Evolutionary conservation across 2,888 invertebrate species (phyloP), one percentile per base, ranked within the genome.

Genomic region (Temnothorax rugatulus): DNA sequence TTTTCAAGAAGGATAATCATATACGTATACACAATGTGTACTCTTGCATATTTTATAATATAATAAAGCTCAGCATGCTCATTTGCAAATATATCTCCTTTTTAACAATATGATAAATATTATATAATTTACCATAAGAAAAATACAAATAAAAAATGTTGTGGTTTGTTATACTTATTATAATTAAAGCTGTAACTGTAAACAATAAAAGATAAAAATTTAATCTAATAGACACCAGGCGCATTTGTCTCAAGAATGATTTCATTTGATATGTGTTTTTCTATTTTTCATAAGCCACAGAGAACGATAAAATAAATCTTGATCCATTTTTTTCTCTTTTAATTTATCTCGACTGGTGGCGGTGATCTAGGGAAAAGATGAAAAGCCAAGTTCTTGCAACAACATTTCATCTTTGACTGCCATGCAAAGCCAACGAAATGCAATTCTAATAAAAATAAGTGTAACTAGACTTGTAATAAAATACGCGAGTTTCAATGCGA

Each of bases 301-400:
- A 79, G 44, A 57, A 44, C 34, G 34, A 21, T 34, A 85, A 83
- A 87, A 86, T 90, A 90, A 90, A 89, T 89, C 84, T 87, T 86
- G 52, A 82, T 83, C 77, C 69, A 82, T 63, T 71, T 79, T 74
- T 21, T 84, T 59, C 71, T 52, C 73, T 84, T 84, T 86, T 90
- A 87, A 90, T 86, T 90, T 87, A 79, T 15, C 79, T 77, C 83
- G 64, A 64, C 52, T 77, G 38, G 52, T 34, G 11, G 38, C 2
- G 4, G 4, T 3, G 25, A 15, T 59, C 13, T 7, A 44, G 21
- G 21, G 7, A 75, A 38, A 50, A 47, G 18, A 57, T 13, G 18
- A 68, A 76, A 44, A 64, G 41, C 18, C 34, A 76, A 64, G 21
- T 38, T 38, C 13, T n/a, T 71, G 63, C 76, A 29, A 66, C 66